Percentiles rank a stretch among this genome's conserved stretches.
Evolutionary conservation across 1,140 invertebrate species (phyloP).

Genomic region (Hesperophylax magnus): DNA sequence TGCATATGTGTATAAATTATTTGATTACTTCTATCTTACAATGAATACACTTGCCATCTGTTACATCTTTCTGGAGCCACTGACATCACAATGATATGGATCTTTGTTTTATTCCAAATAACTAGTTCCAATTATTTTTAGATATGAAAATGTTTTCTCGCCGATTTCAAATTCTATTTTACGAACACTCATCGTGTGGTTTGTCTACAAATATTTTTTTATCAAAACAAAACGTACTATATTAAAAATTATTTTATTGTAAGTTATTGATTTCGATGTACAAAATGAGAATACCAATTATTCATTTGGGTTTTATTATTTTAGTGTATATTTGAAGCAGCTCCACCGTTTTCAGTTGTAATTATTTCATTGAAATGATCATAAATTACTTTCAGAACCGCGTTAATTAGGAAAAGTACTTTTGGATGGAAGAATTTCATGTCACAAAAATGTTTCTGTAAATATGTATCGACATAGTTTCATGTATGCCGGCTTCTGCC

Average conservation of each 20-base stretch:
- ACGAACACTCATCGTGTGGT: background rate
- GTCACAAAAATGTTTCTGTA: constrained; percentile 43
- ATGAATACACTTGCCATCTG: too few relatives aligned
- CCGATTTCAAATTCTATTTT: background rate
- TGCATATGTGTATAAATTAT: too few relatives aligned
- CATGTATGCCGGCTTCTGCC: constrained; percentile 48
- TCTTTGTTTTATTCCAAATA: too few relatives aligned
- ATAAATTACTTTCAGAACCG: background rate
- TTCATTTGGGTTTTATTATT: background rate
- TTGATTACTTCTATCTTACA: too few relatives aligned
- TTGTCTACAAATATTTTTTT: constrained; percentile 3
- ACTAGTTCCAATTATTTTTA: too few relatives aligned
- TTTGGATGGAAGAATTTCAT: constrained; percentile 17
- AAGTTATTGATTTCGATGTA: constrained; percentile 5
- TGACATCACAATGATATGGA: too few relatives aligned
- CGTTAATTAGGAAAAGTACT: constrained; percentile 8
- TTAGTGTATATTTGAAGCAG: background rate
- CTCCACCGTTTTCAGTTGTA: background rate
- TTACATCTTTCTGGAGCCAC: too few relatives aligned
- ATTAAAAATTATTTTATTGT: background rate
- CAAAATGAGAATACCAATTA: background rate
- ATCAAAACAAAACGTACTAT: constrained; percentile 31
- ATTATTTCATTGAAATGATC: too few relatives aligned
- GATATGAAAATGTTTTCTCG: background rate
- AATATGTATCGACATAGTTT: constrained; percentile 34